Conservation (phyloP, 2,113 vertebrate species). For the Podarcis muralis region DNA sequence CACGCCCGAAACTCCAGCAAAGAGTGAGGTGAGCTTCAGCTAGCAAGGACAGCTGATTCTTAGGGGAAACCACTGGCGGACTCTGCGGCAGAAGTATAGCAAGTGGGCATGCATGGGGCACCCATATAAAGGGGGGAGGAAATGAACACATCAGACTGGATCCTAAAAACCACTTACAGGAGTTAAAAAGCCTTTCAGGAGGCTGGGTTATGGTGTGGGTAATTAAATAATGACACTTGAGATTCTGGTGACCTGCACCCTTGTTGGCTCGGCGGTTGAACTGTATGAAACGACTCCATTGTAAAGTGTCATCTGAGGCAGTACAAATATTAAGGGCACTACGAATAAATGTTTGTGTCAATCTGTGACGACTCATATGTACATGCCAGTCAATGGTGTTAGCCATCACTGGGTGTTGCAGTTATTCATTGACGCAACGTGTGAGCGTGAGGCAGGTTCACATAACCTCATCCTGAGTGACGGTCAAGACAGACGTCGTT, state of each 20-base stretch:
- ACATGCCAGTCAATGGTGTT: neutral
- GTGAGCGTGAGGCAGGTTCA: no score
- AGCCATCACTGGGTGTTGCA: neutral
- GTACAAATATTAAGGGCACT: no score
- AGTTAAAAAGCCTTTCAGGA: neutral
- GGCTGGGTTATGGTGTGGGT: no score
- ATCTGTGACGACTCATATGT: neutral
- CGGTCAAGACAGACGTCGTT: neutral
- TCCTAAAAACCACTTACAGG: neutral
- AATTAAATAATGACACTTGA: no score
- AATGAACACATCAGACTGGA: neutral
- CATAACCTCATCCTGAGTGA: neutral
- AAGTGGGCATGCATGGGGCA: no score
- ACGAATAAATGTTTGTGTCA: neutral
- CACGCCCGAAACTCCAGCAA: slow-evolving; percentile 76
- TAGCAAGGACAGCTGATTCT: neutral
- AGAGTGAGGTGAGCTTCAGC: slow-evolving; percentile 72
- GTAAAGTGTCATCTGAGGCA: neutral
- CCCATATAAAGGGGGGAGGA: neutral
- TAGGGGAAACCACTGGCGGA: neutral
- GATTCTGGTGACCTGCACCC: neutral
- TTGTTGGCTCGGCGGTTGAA: neutral
- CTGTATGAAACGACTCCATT: neutral
- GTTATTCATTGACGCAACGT: neutral
- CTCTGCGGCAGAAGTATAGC: neutral